A percentile compares a stretch with the other conserved stretches of the same genome.
Conservation (phyloP, 2,797 vertebrate species). For the Melanotaenia parkinsoni region DNA sequence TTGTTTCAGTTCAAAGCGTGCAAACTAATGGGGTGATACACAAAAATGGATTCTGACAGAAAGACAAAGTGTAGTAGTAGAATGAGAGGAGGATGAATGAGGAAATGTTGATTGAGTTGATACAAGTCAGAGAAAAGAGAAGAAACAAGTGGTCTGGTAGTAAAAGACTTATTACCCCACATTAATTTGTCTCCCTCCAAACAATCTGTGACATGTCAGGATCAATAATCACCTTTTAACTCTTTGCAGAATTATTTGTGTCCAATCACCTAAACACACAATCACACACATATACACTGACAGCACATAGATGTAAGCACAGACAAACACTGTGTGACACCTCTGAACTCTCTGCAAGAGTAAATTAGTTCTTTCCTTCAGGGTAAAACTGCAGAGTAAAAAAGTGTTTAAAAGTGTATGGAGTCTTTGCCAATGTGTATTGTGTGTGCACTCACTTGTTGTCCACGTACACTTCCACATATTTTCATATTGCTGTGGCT, state of each 20-base stretch:
- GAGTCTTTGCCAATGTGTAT: slow-evolving; percentile 19
- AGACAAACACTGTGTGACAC: slow-evolving; percentile 46
- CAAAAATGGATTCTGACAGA: slow-evolving; percentile 15
- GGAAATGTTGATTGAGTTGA: background rate
- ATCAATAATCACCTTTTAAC: slow-evolving; percentile 45
- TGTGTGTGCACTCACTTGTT: slow-evolving; percentile 8
- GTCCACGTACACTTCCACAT: slow-evolving; percentile 9
- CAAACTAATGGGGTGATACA: slow-evolving; percentile 7
- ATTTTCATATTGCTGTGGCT: slow-evolving; percentile 19
- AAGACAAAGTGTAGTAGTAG: background rate
- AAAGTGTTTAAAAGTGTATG: slow-evolving; percentile 47
- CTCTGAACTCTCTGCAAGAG: slow-evolving; percentile 45
- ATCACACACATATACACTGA: background rate
- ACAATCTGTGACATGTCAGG: slow-evolving; percentile 28
- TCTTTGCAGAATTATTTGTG: slow-evolving; percentile 18
- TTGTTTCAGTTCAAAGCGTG: slow-evolving; percentile 8
- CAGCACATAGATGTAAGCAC: background rate
- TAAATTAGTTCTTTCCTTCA: slow-evolving; percentile 48
- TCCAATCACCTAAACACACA: slow-evolving; percentile 15
- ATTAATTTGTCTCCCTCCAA: slow-evolving; percentile 9
- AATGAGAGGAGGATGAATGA: background rate
- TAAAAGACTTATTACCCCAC: background rate
- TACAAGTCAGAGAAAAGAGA: background rate
- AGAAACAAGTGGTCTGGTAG: background rate
- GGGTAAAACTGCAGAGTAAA: slow-evolving; percentile 43